Evolutionary conservation across 2,113 vertebrate species (phyloP).

Genomic region (Amazona guildingii): DNA sequence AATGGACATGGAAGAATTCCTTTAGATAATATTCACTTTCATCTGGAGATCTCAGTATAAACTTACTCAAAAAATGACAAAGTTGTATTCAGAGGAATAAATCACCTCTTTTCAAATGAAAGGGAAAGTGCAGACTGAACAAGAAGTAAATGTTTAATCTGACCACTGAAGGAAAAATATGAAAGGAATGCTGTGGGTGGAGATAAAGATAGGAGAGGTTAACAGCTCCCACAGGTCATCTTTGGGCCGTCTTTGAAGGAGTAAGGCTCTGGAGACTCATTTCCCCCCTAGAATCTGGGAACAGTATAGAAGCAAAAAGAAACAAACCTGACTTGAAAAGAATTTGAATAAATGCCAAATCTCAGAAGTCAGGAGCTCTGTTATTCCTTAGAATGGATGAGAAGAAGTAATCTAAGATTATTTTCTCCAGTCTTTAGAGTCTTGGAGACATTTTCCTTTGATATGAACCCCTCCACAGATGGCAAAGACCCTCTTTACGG

Average conservation of each 20-base stretch:
- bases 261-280: background rate
- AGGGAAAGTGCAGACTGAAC: accelerated
- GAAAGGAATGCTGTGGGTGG: background rate
- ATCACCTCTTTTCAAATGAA: background rate
- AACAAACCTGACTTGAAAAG: background rate
- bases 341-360: background rate
- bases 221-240: background rate
- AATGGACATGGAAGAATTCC: background rate
- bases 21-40: background rate
- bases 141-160: background rate
- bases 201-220: background rate
- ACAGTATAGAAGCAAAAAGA: background rate
- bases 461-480: background rate
- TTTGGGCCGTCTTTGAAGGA: background rate
- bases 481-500: background rate
- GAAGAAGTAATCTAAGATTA: background rate
- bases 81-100: background rate
- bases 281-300: background rate
- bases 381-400: background rate
- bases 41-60: background rate
- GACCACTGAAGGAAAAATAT: background rate
- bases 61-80: background rate
- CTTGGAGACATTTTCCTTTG: background rate
- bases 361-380: background rate
- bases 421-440: background rate